These are phyloP conservation scores for Bolinopsis microptera DNA, from an alignment of 37 sponge, comb jelly and placozoan genomes.

Conservation along the genomic window DNA sequence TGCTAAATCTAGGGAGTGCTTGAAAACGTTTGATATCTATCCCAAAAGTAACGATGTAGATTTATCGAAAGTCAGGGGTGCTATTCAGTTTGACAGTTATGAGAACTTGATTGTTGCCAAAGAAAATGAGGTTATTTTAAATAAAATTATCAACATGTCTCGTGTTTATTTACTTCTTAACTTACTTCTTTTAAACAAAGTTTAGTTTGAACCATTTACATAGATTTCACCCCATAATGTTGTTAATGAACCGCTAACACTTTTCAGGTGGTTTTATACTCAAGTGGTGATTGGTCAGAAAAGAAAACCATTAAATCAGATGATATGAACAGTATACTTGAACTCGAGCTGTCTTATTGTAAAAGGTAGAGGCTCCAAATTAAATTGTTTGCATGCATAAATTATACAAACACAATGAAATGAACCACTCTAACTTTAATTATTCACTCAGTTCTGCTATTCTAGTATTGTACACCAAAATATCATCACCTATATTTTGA, in stretches of 20 bases:
- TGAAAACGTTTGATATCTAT: constrained; percentile 5
- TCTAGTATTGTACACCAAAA: too few species aligned
- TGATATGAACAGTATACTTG: constrained; percentile 5
- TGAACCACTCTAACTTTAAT: too few species aligned
- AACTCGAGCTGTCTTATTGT: constrained; percentile 33
- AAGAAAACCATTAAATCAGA: background rate
- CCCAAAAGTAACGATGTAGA: constrained; percentile 47
- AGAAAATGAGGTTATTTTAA: constrained; percentile 46
- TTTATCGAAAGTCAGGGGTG: constrained; percentile 15
- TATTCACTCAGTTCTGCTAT: too few species aligned
- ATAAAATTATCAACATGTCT: too few species aligned
- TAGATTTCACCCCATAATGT: too few species aligned
- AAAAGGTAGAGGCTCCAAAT: background rate
- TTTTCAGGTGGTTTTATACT: too few species aligned
- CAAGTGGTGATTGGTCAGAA: background rate
- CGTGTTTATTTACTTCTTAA: background rate
- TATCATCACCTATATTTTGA: background rate
- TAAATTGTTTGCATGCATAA: background rate
- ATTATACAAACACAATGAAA: too few species aligned
- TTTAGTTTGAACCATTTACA: background rate
- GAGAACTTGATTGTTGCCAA: constrained; percentile 38
- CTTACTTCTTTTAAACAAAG: background rate
- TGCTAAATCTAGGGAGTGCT: background rate
- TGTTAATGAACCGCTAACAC: too few species aligned
- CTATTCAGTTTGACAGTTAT: constrained; percentile 2